phyloP scores from a whole-genome alignment of 2,113 vertebrate species.

The Natator depressus region DNA sequence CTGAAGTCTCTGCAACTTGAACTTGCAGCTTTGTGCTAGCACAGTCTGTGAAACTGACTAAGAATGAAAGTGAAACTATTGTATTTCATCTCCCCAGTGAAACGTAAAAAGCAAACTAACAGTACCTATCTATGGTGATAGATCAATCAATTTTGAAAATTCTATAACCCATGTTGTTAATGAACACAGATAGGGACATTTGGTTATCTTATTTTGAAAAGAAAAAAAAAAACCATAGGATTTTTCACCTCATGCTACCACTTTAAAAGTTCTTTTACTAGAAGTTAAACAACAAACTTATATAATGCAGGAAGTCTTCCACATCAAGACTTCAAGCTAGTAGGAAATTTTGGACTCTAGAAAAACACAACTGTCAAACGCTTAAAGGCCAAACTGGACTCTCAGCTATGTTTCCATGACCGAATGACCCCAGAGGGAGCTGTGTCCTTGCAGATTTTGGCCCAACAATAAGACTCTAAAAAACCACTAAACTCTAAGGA shows the following conservation, averaged over 20 bases:
- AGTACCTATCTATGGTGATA: not conserved
- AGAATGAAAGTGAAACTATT: not conserved
- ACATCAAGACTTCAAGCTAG: not conserved
- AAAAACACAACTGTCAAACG: not conserved
- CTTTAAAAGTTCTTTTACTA: not conserved
- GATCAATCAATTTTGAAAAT: not conserved
- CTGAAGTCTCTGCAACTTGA: not conserved
- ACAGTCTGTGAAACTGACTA: not conserved
- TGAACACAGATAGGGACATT: not conserved
- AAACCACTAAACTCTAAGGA: not conserved
- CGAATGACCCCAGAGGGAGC: conserved; percentile 17
- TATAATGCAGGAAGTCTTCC: not conserved
- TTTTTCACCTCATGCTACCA: not conserved
- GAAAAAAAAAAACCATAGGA: not conserved
- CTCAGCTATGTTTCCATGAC: not conserved
- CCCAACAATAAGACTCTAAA: conserved; percentile 20
- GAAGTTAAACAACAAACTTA: not conserved
- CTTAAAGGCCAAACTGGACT: not conserved
- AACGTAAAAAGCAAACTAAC: not conserved
- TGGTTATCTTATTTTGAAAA: not conserved
- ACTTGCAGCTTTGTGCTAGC: not conserved
- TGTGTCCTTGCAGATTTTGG: not conserved
- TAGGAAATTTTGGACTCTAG: not conserved
- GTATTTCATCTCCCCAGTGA: not conserved
- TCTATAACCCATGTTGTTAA: not conserved